Evolutionary conservation across 23 tunicate species (phyloP).

Genomic region (Botrylloides violaceus): DNA sequence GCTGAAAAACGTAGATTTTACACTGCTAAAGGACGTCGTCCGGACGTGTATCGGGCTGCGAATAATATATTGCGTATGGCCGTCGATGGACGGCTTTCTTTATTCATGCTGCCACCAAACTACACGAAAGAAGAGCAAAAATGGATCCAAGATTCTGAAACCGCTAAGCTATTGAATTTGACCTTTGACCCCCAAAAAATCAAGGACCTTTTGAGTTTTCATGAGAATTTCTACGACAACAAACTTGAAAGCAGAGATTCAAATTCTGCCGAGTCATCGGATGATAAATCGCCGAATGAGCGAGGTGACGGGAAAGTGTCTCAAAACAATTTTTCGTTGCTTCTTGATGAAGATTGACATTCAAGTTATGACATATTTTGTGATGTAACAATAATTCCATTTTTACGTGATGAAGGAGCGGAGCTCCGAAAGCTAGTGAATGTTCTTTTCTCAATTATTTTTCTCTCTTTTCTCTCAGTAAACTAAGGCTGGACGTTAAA

Average conservation of each 20-base stretch:
- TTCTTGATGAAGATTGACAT: not conserved
- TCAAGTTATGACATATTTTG: no score
- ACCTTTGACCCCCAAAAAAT: not conserved
- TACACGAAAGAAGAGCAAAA: conserved; percentile 23
- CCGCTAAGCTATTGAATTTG: not conserved
- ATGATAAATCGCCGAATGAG: not conserved
- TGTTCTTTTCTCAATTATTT: no score
- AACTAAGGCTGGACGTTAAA: no score
- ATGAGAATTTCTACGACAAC: not conserved
- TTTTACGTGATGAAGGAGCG: no score
- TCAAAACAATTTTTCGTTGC: not conserved
- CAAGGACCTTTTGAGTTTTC: conserved; percentile 3
- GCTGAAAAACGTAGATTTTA: conserved; percentile 58
- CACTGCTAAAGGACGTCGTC: conserved; percentile 70
- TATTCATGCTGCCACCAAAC: conserved; percentile 83
- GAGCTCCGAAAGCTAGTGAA: no score
- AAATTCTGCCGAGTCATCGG: not conserved
- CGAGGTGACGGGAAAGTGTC: conserved; percentile 3
- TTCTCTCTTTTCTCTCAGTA: no score
- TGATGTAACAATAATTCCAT: no score
- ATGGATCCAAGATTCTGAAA: conserved; percentile 5
- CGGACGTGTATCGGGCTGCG: conserved; percentile 93
- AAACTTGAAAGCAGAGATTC: not conserved
- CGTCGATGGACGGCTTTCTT: conserved; percentile 78
- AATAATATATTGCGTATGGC: conserved; percentile 85